Base-by-base conservation (phyloP, 2,888 invertebrate genomes). In the Drosophila limbata region DNA sequence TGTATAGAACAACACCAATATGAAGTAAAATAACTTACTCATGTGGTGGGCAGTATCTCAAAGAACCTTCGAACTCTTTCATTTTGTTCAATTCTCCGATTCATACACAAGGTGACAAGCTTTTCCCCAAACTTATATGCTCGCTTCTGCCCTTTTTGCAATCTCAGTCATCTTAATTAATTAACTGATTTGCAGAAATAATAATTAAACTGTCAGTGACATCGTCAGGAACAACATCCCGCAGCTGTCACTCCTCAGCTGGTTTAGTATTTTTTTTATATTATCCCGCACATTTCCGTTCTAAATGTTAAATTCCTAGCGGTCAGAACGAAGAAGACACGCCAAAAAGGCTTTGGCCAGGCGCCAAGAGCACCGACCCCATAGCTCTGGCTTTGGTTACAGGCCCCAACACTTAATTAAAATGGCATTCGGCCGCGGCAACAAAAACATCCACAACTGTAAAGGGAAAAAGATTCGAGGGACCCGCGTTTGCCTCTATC, bases 381-480 rank as follows among this genome's bases (percentile, higher is more conserved):
- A 69, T 61, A 50, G 63, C 71, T 61, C 73, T 69, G 57, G 67
- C 60, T 62, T 69, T 60, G 65, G 65, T 64, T 69, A 69, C 70
- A 69, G 72, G 70, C 70, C 73, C 81, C 84, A 83, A 79, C 81
- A 84, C 84, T 84, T 84, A 86, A 84, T 86, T 86, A 84, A 86
- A 84, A 86, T 78, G 81, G 75, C 77, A 84, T 85, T 86, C 84
- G 81, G 77, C 69, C 71, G 65, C 68, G 68, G 60, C 69, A 76
- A 69, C 77, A 76, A 56, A 45, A 70, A 19, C 63, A 60, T 31
- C 39, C 13, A 52, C 39, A 59, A 39, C 17, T 9, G 33, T n/a
- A 11, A 37, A 52, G 45, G n/a, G n/a, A 51, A 19, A 52, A 40
- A 53, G 63, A 60, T 62, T 48, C 35, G 42, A 65, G 66, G 63